These are phyloP conservation scores for Temnothorax rugatulus DNA, from an alignment of 2,888 invertebrate genomes.

Conservation along the genomic window DNA sequence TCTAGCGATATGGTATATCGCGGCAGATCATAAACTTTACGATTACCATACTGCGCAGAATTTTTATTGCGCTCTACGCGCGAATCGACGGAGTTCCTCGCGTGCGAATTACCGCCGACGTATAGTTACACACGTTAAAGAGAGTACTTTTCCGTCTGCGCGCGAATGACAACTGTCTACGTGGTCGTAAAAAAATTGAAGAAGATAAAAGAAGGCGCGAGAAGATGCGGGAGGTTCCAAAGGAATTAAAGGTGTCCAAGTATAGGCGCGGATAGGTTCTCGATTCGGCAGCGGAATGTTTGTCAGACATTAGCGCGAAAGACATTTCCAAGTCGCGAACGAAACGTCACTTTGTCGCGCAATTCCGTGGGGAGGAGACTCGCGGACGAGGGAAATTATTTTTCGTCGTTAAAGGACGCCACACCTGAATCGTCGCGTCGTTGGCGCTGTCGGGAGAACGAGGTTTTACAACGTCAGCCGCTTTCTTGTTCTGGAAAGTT, in stretches of 20 bases:
- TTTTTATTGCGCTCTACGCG: not conserved
- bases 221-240: not conserved
- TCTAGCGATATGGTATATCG: not conserved
- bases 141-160: not conserved
- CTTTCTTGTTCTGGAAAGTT: conserved; percentile 48
- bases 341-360: conserved; percentile 25
- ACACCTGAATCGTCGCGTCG: conserved; percentile 26
- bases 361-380: not conserved
- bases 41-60: conserved; percentile 8
- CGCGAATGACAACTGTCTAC: not conserved
- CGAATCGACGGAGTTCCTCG: not conserved
- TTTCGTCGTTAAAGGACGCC: conserved; percentile 10
- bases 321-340: not conserved
- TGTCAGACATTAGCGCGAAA: not conserved
- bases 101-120: conserved; percentile 18
- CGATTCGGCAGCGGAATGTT: not conserved
- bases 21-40: conserved; percentile 40
- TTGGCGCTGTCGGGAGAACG: not conserved
- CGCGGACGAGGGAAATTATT: conserved; percentile 54
- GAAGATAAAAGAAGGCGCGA: not conserved
- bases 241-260: not conserved
- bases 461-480: conserved; percentile 20
- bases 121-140: not conserved
- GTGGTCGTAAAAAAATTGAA: conserved; percentile 6
- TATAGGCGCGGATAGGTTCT: not conserved